Evolutionary conservation across 2,113 vertebrate species (phyloP), one percentile per base, ranked within the genome.

Genomic region (Oceanodroma tethys): DNA sequence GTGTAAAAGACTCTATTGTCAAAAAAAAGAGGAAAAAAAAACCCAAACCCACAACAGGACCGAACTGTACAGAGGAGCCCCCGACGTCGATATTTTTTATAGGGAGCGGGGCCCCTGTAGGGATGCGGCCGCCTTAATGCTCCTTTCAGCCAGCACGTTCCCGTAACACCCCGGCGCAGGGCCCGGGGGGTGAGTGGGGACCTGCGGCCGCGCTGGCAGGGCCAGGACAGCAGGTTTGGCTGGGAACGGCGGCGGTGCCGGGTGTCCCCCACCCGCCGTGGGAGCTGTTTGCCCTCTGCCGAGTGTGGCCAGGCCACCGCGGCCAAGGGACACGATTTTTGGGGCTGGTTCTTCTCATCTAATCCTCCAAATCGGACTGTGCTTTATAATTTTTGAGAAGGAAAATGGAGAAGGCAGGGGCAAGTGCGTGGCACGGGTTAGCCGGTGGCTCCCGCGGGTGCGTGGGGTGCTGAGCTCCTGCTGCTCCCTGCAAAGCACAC

Each of bases 201-300:
- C 63, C 81, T 17, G 40, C 48, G 12, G 58, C 80, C 19, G 11
- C 3, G 8, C 71, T 53, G 63, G 59, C 70, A 21, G 76, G 50
- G 70, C 76, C 10, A 20, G 62, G 70, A 21, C 63, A 34, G 65
- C 30, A 16, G 65, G 70, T 62, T 62, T 6, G 27, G n/a, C 43
- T 2, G 27, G 74, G 43, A 19, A 30, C 0, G 10, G 40, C 5
- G 30, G 16, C 16, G 0, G 55, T 59, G 32, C 42, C 10, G 3
- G 8, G 34, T 36, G 55, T 16, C 19, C 25, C 71, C 30, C 3
- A 13, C 34, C 25, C 4, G 9, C 18, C 2, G n/a, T 9, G 4
- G 47, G 67, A 50, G 67, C 67, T 4, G 1, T 15, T 52, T 30
- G n/a, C 22, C 45, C 50, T 40, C 36, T 42, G 50, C 70, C 4